Percentiles rank a stretch among this genome's conserved stretches.
phyloP scores from a whole-genome alignment of 2,797 vertebrate species.

The Merluccius polli region DNA sequence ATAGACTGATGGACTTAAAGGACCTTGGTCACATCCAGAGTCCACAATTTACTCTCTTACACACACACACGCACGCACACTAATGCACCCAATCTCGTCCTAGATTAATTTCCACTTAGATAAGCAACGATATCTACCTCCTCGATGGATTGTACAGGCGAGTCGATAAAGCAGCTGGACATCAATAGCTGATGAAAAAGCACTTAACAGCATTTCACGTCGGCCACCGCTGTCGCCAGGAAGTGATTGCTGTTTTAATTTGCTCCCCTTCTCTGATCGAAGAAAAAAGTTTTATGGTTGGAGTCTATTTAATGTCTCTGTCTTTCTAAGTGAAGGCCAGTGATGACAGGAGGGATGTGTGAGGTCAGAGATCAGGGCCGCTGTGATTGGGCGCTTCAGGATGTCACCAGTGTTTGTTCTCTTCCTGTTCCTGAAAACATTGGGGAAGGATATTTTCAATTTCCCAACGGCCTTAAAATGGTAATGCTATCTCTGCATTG shows the following conservation, averaged over 20 bases:
- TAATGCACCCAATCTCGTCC: slow-evolving; percentile 20
- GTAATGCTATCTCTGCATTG: background rate
- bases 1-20: slow-evolving; percentile 44
- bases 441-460: slow-evolving; percentile 45
- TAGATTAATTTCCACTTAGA: slow-evolving; percentile 48
- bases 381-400: slow-evolving; percentile 43
- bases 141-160: slow-evolving; percentile 45
- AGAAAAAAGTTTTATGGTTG: slow-evolving; percentile 35
- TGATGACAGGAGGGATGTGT: slow-evolving; percentile 50
- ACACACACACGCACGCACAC: slow-evolving; percentile 5
- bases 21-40: slow-evolving; percentile 39
- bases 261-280: slow-evolving; percentile 9
- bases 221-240: slow-evolving; percentile 20
- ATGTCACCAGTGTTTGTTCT: slow-evolving; percentile 44
- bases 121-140: slow-evolving; percentile 42
- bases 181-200: slow-evolving; percentile 60
- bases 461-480: slow-evolving; percentile 29
- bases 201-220: slow-evolving; percentile 38
- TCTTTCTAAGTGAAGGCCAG: slow-evolving; percentile 41
- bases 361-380: slow-evolving; percentile 57
- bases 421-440: slow-evolving; percentile 57
- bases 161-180: slow-evolving; percentile 45
- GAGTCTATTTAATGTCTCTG: slow-evolving; percentile 22
- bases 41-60: background rate
- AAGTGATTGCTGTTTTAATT: slow-evolving; percentile 37